Evolutionary conservation across 2,797 vertebrate genomes (phyloP).

Genomic region (Sphaeramia orbicularis): DNA sequence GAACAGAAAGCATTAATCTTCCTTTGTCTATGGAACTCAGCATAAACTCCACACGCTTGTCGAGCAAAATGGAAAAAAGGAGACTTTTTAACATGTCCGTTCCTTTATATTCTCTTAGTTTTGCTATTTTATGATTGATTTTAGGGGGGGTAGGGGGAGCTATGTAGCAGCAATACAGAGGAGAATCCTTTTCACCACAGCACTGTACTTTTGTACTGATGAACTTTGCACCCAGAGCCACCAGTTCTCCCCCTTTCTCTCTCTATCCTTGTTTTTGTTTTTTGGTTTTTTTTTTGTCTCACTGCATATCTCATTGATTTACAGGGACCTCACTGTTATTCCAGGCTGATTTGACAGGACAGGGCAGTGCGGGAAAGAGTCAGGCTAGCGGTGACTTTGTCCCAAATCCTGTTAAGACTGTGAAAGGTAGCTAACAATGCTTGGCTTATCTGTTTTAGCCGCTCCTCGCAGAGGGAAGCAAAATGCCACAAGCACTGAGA

Average conservation of each 20-base stretch:
- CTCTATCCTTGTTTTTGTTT: slow-evolving; percentile 9
- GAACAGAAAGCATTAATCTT: slow-evolving; percentile 89
- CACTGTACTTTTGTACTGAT: slow-evolving; percentile 89
- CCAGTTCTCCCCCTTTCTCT: slow-evolving; percentile 80
- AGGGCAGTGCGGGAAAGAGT: slow-evolving; percentile 42
- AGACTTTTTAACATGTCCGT: slow-evolving; percentile 72
- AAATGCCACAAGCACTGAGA: slow-evolving; percentile 41
- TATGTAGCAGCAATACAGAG: slow-evolving; percentile 89
- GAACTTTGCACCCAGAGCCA: slow-evolving; percentile 86
- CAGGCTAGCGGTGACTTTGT: slow-evolving; percentile 39
- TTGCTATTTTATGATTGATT: slow-evolving; percentile 71
- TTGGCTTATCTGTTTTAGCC: slow-evolving; percentile 41
- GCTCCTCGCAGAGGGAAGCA: slow-evolving; percentile 32
- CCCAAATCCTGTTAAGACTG: slow-evolving; percentile 43
- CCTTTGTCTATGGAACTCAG: slow-evolving; percentile 84
- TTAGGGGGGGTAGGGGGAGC: slow-evolving; percentile 78
- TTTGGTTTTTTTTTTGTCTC: slow-evolving; percentile 30
- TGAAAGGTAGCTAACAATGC: slow-evolving; percentile 62
- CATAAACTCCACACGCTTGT: slow-evolving; percentile 79
- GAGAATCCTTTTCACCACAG: slow-evolving; percentile 86
- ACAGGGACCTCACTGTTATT: slow-evolving; percentile 76
- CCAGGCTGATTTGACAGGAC: slow-evolving; percentile 52
- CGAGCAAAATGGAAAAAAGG: slow-evolving; percentile 67
- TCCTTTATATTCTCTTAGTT: slow-evolving; percentile 69
- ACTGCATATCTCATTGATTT: slow-evolving; percentile 67